Conservation (phyloP, 2,888 invertebrate species). For the Shargacucullia verbasci region DNA sequence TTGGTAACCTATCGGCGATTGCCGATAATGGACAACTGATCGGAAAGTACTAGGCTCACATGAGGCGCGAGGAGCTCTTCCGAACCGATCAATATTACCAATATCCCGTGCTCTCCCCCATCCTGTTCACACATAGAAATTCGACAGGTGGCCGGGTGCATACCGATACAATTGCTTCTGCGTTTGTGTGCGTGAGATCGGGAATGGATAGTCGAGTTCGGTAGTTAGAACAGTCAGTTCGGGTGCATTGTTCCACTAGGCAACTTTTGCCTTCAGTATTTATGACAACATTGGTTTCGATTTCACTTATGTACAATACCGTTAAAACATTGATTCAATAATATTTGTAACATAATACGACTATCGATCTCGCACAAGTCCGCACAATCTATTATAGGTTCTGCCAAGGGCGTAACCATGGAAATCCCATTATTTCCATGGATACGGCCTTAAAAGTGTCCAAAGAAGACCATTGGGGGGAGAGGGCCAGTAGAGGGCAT, state of each 20-base stretch:
- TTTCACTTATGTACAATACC: neutral
- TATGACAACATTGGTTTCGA: neutral
- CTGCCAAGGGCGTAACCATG: slow-evolving; percentile 27
- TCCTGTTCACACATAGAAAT: slow-evolving; percentile 64
- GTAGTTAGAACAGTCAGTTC: slow-evolving; percentile 8
- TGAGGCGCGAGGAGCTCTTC: slow-evolving; percentile 68
- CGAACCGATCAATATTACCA: slow-evolving; percentile 84
- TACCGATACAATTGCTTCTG: slow-evolving; percentile 38
- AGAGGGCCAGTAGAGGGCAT: too few species aligned
- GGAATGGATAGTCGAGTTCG: slow-evolving; percentile 17
- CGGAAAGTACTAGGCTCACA: slow-evolving; percentile 82
- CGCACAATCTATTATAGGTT: neutral
- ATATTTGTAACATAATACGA: too few species aligned
- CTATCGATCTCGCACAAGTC: too few species aligned
- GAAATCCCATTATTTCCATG: slow-evolving; percentile 31
- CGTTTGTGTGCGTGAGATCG: slow-evolving; percentile 48
- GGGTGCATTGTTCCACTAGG: slow-evolving; percentile 16
- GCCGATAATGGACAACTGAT: slow-evolving; percentile 85
- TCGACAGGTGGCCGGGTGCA: slow-evolving; percentile 56
- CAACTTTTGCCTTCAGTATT: slow-evolving; percentile 1
- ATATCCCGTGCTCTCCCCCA: slow-evolving; percentile 69
- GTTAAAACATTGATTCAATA: neutral
- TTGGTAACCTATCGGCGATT: slow-evolving; percentile 78
- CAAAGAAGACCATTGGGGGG: neutral
- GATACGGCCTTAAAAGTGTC: slow-evolving; percentile 25